Evolutionary conservation across 2,888 invertebrate species (phyloP).

Genomic region (Athalia cordata): DNA sequence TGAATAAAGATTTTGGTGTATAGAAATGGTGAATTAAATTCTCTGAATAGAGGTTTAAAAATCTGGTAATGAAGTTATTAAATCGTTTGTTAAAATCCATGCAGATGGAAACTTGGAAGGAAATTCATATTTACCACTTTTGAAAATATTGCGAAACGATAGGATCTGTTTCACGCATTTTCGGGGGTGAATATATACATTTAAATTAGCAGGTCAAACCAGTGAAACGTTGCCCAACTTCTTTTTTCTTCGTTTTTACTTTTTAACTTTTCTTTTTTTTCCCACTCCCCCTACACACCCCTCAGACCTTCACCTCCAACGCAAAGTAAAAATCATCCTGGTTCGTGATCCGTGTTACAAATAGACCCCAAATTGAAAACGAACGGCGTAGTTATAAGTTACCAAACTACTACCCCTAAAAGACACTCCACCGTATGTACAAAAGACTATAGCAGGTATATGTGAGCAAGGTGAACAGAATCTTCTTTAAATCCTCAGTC

Average conservation of each 20-base stretch:
- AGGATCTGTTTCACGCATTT: slow-evolving; percentile 31
- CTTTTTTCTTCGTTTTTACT: background rate
- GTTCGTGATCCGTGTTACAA: slow-evolving; percentile 36
- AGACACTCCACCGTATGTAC: background rate
- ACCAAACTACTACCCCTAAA: background rate
- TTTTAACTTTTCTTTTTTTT: background rate
- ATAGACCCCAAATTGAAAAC: slow-evolving; percentile 39
- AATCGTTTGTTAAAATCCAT: slow-evolving; percentile 11
- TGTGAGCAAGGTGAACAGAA: too few relatives aligned
- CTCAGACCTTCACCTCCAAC: slow-evolving; percentile 1
- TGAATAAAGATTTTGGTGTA: background rate
- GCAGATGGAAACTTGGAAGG: background rate
- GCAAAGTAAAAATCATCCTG: slow-evolving; percentile 35
- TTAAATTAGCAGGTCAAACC: slow-evolving; percentile 27
- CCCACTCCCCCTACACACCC: background rate
- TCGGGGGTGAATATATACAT: slow-evolving; percentile 37
- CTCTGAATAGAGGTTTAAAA: background rate
- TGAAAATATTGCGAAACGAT: slow-evolving; percentile 11
- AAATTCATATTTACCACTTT: slow-evolving; percentile 30
- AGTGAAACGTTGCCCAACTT: slow-evolving; percentile 3
- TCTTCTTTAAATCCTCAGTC: background rate
- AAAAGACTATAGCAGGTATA: background rate
- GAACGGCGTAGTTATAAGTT: slow-evolving; percentile 15
- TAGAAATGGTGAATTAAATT: slow-evolving; percentile 17
- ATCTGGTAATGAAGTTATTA: slow-evolving; percentile 10